These are phyloP conservation scores for Frieseomelitta varia DNA, from an alignment of 1,140 invertebrate species.

Conservation along the genomic window DNA sequence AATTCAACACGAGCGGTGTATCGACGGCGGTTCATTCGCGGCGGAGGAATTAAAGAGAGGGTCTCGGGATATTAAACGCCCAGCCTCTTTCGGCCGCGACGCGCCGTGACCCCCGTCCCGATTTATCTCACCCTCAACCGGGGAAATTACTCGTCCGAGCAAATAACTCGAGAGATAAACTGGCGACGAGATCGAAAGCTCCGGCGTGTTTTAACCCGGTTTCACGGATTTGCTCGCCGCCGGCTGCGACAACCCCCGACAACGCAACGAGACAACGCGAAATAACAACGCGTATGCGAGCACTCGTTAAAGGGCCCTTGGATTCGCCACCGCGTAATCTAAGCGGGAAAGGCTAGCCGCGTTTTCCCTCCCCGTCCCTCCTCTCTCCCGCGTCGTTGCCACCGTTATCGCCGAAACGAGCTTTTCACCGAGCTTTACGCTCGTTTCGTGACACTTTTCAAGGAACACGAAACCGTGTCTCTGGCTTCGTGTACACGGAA, in stretches of 20 bases:
- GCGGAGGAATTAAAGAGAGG: not conserved
- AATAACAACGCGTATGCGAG: constrained; percentile 23
- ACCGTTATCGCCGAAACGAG: constrained; percentile 73
- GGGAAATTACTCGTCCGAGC: not conserved
- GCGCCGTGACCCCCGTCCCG: too few relatives aligned
- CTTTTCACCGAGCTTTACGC: constrained; percentile 79
- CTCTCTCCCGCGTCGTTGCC: constrained; percentile 1
- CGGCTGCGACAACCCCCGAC: too few relatives aligned
- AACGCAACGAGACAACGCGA: constrained; percentile 12
- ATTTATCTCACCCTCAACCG: not conserved
- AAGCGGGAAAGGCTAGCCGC: constrained; percentile 11
- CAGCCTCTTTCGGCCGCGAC: not conserved
- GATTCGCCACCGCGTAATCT: constrained; percentile 25
- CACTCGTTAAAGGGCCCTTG: constrained; percentile 2
- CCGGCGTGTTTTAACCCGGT: not conserved
- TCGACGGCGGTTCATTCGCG: constrained; percentile 6
- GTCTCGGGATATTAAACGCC: constrained; percentile 12
- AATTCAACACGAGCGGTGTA: not conserved
- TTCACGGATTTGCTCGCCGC: not conserved
- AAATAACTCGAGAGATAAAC: not conserved
- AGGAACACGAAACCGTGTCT: constrained; percentile 69
- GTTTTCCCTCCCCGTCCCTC: not conserved
- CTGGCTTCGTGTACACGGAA: constrained; percentile 4
- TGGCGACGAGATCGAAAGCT: constrained; percentile 1
- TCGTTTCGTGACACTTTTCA: constrained; percentile 77